phyloP scores from a whole-genome alignment of 1,140 invertebrate genomes.

The Rhizoglyphus robini region DNA sequence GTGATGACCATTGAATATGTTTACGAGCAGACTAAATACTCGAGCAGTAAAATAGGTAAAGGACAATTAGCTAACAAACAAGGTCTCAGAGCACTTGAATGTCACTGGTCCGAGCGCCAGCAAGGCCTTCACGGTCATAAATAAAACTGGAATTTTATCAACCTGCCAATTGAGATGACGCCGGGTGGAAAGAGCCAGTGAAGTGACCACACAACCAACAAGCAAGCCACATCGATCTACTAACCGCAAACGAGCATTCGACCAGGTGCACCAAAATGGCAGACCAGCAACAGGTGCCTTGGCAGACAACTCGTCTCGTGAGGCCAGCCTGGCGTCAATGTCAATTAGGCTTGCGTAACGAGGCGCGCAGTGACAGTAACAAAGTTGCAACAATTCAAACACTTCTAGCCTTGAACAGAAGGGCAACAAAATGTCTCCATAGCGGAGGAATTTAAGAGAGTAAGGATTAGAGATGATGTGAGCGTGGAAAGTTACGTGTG shows the following conservation, averaged over 20 bases:
- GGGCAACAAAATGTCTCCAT: background rate
- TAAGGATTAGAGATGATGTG: background rate
- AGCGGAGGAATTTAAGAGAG: background rate
- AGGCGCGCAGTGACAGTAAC: background rate
- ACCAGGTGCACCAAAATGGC: background rate
- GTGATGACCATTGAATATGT: too few species aligned
- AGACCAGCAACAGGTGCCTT: background rate
- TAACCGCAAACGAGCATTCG: background rate
- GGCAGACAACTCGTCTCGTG: too few species aligned
- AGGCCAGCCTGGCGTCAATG: too few species aligned
- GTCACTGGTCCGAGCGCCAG: too few species aligned
- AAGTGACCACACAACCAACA: background rate
- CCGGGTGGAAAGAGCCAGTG: background rate
- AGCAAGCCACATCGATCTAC: background rate
- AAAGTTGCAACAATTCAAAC: background rate
- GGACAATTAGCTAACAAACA: too few species aligned
- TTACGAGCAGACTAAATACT: too few species aligned
- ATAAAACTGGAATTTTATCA: too few species aligned
- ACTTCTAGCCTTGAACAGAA: background rate
- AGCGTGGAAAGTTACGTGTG: too few species aligned
- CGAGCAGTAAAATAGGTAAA: too few species aligned
- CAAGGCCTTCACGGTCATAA: too few species aligned
- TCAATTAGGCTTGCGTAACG: background rate
- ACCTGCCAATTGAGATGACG: too few species aligned
- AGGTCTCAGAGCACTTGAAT: too few species aligned